phyloP scores from a whole-genome alignment of 2,797 vertebrate species.

The Borostomias antarcticus region DNA sequence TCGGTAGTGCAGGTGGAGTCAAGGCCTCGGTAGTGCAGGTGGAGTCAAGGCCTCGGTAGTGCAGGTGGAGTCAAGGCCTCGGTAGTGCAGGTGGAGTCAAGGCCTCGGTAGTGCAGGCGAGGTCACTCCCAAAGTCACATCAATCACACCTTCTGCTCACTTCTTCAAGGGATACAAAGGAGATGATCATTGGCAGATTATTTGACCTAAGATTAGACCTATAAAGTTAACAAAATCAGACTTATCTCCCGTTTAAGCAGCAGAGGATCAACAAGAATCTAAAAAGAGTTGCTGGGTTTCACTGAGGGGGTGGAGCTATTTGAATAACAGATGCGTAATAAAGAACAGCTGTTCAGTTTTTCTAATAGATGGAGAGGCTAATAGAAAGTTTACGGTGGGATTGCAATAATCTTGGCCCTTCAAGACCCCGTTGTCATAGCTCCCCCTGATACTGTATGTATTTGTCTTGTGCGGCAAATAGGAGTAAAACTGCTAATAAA shows the following conservation, averaged over 20 bases:
- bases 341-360: no score
- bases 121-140: slow-evolving; percentile 22
- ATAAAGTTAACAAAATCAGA: neutral
- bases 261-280: neutral
- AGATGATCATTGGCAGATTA: neutral
- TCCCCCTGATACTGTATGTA: no score
- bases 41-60: no score
- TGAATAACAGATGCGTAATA: neutral
- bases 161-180: slow-evolving; percentile 24
- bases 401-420: neutral
- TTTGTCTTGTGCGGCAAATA: no score
- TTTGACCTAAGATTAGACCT: neutral
- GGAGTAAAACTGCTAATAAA: neutral
- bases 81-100: slow-evolving; percentile 59
- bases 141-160: neutral
- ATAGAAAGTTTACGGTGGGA: no score
- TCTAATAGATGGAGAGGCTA: no score
- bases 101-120: slow-evolving; percentile 57
- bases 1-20: no score
- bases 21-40: no score
- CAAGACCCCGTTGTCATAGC: no score
- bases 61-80: no score
- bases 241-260: neutral
- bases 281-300: neutral
- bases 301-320: neutral